Base-by-base conservation (phyloP, 2,113 vertebrate genomes). In the Anser brachyrhynchus region DNA sequence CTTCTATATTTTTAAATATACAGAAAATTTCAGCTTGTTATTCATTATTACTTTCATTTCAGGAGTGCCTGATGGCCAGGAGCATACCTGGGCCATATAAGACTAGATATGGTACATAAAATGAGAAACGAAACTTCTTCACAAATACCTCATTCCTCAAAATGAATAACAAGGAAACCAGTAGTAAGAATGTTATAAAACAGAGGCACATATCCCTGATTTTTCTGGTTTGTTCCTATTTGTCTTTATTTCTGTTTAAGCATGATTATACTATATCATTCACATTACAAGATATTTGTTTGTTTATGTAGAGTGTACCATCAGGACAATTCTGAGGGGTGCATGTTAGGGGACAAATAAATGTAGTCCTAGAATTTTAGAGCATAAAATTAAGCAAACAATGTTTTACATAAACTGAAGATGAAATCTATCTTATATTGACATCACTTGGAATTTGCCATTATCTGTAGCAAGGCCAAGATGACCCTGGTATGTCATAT, bases 21-120 rank as follows among this genome's bases (percentile, higher is more conserved):
- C 6, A 80, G 31, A 54, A 76, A 55, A 22, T 21, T 58, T 91
- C 85, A 49, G 7, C 9, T 79, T 11, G 25, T 49, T 82, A 69
- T 69, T 90, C n/a, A 41, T 67, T 89, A 51, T 29, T 82, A 54
- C 3, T n/a, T 95, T 92, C 2, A 49, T 92, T 80, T 77, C 44
- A 58, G 54, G 19, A 85, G 16, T 59, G 21, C 33, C 35, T 72
- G 52, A 67, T 61, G 12, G 33, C 13, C n/a, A 35, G 43, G 43
- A 44, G 25, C 10, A n/a, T 83, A 54, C 13, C 23, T 76, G 11
- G 10, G 14, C 6, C 51, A 44, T 71, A 29, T 64, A 62, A 41
- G 31, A n/a, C 23, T 72, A 62, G 18, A 61, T 28, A 9, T 20
- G 22, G 14, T n/a, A 55, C 14, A 73, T 17, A 85, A 79, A 91